Conservation (phyloP, 2,888 invertebrate species). For the Hanleya hanleyi region DNA sequence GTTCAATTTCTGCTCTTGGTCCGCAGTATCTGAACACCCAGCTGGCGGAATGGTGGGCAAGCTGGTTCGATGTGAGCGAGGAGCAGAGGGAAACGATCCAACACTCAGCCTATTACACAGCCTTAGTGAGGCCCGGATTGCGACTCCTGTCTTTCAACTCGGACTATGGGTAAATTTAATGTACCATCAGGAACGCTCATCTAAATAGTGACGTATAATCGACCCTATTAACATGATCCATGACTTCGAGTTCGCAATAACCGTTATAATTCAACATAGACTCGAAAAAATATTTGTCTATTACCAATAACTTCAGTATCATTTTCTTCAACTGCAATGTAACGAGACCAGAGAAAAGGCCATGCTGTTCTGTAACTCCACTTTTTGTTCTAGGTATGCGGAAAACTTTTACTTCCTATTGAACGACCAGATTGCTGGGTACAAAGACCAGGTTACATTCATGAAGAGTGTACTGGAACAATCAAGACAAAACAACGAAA, state of each 20-base stretch:
- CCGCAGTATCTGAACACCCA: neutral
- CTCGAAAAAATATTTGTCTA: no score
- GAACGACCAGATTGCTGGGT: conserved; percentile 19
- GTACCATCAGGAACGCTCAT: no score
- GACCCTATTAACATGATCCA: no score
- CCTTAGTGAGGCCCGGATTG: conserved; percentile 23
- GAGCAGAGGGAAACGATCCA: conserved; percentile 27
- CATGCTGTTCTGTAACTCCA: no score
- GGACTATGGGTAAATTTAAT: conserved; percentile 22
- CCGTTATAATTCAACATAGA: no score
- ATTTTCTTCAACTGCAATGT: no score
- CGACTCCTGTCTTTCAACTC: conserved; percentile 28
- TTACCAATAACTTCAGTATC: no score
- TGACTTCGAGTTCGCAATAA: no score
- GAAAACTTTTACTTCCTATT: conserved; percentile 21
- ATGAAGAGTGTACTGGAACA: conserved; percentile 20
- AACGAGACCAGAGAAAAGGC: no score
- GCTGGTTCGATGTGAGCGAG: conserved; percentile 10
- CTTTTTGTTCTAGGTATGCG: conserved; percentile 17
- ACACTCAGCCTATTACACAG: conserved; percentile 27
- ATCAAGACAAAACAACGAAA: conserved; percentile 25
- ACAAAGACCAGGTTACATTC: conserved; percentile 18
- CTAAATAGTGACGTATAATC: no score
- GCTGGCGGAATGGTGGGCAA: conserved; percentile 15
- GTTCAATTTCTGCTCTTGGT: neutral